Evolutionary conservation across 2,113 vertebrate species (phyloP).

Genomic region (Anolis carolinensis): DNA sequence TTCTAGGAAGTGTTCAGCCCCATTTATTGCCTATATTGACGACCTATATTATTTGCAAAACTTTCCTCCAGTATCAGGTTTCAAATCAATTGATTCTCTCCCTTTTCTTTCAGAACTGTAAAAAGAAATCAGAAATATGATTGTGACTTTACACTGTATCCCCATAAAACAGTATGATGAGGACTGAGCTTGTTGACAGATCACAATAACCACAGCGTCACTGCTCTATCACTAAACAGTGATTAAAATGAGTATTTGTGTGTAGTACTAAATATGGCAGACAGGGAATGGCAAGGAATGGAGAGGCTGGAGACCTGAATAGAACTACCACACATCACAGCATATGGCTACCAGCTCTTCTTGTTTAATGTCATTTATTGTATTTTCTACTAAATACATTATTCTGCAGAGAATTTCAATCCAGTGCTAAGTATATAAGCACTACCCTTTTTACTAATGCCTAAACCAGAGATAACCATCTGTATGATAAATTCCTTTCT

Average conservation of each 20-base stretch:
- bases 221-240: not conserved
- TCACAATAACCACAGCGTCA: not conserved
- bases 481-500: not conserved
- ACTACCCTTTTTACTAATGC: constrained; percentile 18
- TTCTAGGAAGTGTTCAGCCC: too few species aligned
- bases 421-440: not conserved
- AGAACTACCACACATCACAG: not conserved
- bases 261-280: not conserved
- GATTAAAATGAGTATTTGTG: not conserved
- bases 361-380: not conserved
- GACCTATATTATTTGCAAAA: too few species aligned
- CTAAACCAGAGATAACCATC: not conserved
- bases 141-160: too few species aligned
- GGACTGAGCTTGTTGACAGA: not conserved
- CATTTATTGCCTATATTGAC: too few species aligned
- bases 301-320: not conserved
- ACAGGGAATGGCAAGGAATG: not conserved
- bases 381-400: not conserved
- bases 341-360: not conserved
- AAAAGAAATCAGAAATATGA: too few species aligned
- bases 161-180: not conserved
- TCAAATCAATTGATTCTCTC: too few species aligned
- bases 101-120: too few species aligned
- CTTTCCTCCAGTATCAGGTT: too few species aligned
- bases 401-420: not conserved